These are phyloP conservation scores for Choreutis nemorana DNA, from an alignment of 2,888 invertebrate species.

Conservation along the genomic window DNA sequence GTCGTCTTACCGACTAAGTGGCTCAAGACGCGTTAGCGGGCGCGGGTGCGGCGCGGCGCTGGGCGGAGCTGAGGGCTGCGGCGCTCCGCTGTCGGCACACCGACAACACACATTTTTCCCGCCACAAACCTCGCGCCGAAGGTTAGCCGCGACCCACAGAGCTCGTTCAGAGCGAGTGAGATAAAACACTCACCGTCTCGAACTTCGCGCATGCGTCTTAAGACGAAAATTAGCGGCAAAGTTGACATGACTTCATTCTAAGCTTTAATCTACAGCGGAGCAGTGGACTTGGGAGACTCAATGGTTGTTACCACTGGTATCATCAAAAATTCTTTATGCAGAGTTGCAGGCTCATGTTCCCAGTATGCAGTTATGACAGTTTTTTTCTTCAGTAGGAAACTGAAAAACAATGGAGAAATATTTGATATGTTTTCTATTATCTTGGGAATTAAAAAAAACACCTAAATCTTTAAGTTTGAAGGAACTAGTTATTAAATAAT, in stretches of 20 bases:
- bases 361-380: too few relatives aligned
- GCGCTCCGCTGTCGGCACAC: slow-evolving; percentile 65
- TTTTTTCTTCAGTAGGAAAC: too few relatives aligned
- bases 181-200: slow-evolving; percentile 20
- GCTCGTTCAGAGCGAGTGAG: slow-evolving; percentile 47
- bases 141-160: slow-evolving; percentile 68
- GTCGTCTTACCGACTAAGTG: slow-evolving; percentile 61
- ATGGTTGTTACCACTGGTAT: too few relatives aligned
- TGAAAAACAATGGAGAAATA: too few relatives aligned
- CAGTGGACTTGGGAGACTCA: too few relatives aligned
- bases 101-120: slow-evolving; percentile 68
- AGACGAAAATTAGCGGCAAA: slow-evolving; percentile 29
- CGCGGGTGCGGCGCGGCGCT: slow-evolving; percentile 33
- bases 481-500: too few relatives aligned
- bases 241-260: slow-evolving; percentile 28
- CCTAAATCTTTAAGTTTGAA: too few relatives aligned
- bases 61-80: slow-evolving; percentile 48
- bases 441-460: too few relatives aligned
- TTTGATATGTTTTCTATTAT: too few relatives aligned
- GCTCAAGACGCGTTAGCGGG: slow-evolving; percentile 64
- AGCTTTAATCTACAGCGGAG: not conserved
- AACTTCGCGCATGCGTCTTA: slow-evolving; percentile 41
- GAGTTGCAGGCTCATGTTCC: too few relatives aligned
- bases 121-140: slow-evolving; percentile 67
- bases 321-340: too few relatives aligned